Conservation (phyloP, 2,113 vertebrate species). For the Apodemus speciosus region DNA sequence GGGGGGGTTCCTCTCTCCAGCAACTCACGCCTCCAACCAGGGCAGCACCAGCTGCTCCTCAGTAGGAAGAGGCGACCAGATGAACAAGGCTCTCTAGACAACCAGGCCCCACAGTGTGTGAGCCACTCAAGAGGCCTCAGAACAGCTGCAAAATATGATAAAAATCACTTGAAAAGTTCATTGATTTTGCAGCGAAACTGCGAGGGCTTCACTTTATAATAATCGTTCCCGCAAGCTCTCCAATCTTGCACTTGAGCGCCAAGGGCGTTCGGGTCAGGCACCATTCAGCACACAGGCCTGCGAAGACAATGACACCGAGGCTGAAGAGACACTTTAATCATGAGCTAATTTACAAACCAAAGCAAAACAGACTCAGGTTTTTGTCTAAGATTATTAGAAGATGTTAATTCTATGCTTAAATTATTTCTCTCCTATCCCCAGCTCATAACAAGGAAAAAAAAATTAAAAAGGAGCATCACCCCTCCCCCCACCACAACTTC, state of each 20-base stretch:
- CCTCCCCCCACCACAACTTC: constrained; percentile 42
- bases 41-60: constrained; percentile 54
- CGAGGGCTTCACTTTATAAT: constrained; percentile 89
- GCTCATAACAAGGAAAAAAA: constrained; percentile 75
- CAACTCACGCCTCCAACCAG: constrained; percentile 24
- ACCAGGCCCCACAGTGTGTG: constrained; percentile 72
- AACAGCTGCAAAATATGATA: constrained; percentile 88
- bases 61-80: constrained; percentile 77
- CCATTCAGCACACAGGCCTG: constrained; percentile 82
- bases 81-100: constrained; percentile 79
- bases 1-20: not conserved
- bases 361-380: constrained; percentile 88
- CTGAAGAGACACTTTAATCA: constrained; percentile 90
- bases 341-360: constrained; percentile 92
- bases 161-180: constrained; percentile 91
- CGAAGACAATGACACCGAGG: constrained; percentile 84
- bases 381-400: constrained; percentile 91
- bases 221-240: constrained; percentile 87
- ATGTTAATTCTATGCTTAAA: constrained; percentile 87
- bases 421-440: constrained; percentile 77
- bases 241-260: constrained; percentile 87
- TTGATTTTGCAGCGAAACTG: constrained; percentile 91
- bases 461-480: constrained; percentile 63
- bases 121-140: constrained; percentile 83
- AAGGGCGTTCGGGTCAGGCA: constrained; percentile 86